Percentiles rank a stretch among this genome's conserved stretches.
Evolutionary conservation across 2,888 invertebrate genomes (phyloP).

Genomic region (Omphaloscelis lunosa): DNA sequence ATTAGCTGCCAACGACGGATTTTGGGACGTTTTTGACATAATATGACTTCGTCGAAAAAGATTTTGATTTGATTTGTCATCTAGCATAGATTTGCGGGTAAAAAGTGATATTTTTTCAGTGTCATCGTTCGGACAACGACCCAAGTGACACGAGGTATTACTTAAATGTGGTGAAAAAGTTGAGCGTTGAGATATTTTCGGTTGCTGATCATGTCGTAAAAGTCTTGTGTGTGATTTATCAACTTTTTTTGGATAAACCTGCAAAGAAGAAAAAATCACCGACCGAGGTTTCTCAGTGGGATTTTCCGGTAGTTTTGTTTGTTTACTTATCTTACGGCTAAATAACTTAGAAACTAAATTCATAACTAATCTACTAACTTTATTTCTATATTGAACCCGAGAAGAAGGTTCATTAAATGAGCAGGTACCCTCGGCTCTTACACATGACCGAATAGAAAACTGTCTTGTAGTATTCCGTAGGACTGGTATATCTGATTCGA

Average conservation of each 20-base stretch:
- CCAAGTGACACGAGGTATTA: not conserved
- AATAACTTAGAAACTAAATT: constrained; percentile 44
- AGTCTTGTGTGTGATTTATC: not conserved
- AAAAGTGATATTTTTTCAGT: not conserved
- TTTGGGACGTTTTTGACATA: not conserved
- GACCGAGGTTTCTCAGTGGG: not conserved
- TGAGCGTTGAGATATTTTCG: not conserved
- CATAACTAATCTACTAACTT: constrained; percentile 41
- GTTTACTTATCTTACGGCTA: constrained; percentile 50
- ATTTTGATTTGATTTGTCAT: constrained; percentile 5
- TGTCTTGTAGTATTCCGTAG: not conserved
- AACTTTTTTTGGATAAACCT: not conserved
- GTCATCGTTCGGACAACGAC: not conserved
- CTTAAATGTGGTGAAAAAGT: not conserved
- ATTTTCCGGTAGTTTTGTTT: constrained; percentile 15
- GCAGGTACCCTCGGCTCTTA: not conserved
- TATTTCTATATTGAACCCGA: constrained; percentile 22
- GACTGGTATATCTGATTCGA: not conserved
- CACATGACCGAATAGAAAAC: constrained; percentile 1
- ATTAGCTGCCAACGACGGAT: not conserved
- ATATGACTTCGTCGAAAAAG: constrained; percentile 2
- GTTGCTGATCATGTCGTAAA: not conserved
- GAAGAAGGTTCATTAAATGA: constrained; percentile 13
- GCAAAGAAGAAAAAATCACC: not conserved
- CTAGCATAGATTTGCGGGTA: constrained; percentile 1